phyloP scores from a whole-genome alignment of 2,888 invertebrate species.

The Taphrorychus bicolor region DNA sequence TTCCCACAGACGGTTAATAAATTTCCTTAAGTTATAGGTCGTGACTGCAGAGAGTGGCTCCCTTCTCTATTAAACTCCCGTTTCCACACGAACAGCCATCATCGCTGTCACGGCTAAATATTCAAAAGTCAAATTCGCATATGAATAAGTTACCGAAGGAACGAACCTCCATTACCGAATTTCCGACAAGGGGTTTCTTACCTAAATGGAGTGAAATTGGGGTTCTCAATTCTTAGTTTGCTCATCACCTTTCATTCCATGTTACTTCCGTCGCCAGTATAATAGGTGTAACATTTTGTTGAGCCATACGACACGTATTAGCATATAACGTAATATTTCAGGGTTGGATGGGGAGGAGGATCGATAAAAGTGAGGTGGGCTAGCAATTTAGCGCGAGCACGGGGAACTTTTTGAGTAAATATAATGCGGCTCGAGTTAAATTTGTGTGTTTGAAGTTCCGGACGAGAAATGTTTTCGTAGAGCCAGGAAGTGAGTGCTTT shows the following conservation, averaged over 20 bases:
- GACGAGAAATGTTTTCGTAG: neutral
- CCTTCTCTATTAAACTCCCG: neutral
- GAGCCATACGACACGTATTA: constrained; percentile 23
- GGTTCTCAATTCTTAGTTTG: constrained; percentile 7
- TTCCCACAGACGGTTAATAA: neutral
- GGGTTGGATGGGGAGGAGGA: constrained; percentile 14
- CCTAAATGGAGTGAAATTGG: constrained; percentile 3
- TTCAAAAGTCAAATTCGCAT: constrained; percentile 5
- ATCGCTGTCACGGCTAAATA: neutral
- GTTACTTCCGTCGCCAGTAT: constrained; percentile 16
- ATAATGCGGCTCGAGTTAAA: too few species aligned
- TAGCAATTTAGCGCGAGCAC: neutral
- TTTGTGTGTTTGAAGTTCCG: neutral
- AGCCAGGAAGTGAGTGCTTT: too few species aligned
- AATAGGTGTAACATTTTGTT: neutral
- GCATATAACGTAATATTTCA: constrained; percentile 33
- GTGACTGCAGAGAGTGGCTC: neutral
- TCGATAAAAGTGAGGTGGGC: constrained; percentile 33
- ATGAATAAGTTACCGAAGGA: neutral
- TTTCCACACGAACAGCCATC: neutral
- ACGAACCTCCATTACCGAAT: neutral
- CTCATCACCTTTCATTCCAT: constrained; percentile 15
- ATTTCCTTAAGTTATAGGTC: neutral
- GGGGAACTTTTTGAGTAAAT: neutral
- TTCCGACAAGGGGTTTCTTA: neutral